phyloP scores from a whole-genome alignment of 2,888 invertebrate genomes.

The Lasioglossum villosulum region DNA sequence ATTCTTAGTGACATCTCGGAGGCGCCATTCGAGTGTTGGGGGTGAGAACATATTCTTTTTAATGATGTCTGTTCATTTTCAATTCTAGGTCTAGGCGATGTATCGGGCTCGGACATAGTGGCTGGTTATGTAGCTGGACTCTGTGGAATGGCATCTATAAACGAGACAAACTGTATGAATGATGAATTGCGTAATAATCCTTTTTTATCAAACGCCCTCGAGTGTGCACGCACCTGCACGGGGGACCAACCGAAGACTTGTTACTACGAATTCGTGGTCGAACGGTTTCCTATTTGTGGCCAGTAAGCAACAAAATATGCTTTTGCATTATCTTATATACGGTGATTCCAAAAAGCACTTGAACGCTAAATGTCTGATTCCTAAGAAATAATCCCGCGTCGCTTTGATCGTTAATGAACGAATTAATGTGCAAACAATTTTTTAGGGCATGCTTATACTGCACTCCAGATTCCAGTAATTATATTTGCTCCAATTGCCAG shows the following conservation, averaged over 20 bases:
- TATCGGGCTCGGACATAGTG: constrained; percentile 42
- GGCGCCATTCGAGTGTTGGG: too few relatives aligned
- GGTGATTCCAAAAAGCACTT: not conserved
- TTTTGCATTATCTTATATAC: not conserved
- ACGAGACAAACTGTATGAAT: constrained; percentile 15
- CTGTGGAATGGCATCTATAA: not conserved
- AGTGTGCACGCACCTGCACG: constrained; percentile 77
- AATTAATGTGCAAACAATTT: not conserved
- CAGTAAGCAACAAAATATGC: constrained; percentile 23
- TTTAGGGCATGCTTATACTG: constrained; percentile 68
- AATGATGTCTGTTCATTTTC: not conserved
- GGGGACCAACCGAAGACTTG: constrained; percentile 72
- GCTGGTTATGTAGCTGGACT: constrained; percentile 19
- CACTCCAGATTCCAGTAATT: constrained; percentile 57
- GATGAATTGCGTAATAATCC: not conserved
- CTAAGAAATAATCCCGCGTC: too few relatives aligned
- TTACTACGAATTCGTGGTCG: constrained; percentile 73
- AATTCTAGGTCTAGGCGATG: not conserved
- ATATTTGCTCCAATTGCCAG: constrained; percentile 62
- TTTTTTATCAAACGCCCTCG: constrained; percentile 32
- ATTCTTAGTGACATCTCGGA: too few relatives aligned
- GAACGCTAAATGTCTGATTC: not conserved
- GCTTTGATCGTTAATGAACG: too few relatives aligned
- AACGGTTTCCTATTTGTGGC: constrained; percentile 61
- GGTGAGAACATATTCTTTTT: not conserved